Evolutionary conservation across 2,888 invertebrate genomes (phyloP).

Genomic region (Apamea sordens): DNA sequence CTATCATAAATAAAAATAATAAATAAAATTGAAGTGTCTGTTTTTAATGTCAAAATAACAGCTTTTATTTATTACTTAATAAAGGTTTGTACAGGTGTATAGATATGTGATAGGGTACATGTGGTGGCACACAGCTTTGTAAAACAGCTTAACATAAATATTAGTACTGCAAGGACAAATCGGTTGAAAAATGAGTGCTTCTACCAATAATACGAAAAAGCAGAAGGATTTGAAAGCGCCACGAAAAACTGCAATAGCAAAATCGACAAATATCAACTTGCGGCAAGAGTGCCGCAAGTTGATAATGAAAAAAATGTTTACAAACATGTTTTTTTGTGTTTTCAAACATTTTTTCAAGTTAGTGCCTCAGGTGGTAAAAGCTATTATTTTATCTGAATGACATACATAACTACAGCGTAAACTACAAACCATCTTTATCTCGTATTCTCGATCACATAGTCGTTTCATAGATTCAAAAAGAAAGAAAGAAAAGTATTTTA

Average conservation of each 20-base stretch:
- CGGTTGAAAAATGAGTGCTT: background rate
- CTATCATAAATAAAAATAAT: too few species aligned
- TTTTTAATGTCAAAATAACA: too few species aligned
- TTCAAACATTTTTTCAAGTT: background rate
- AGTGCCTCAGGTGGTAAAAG: background rate
- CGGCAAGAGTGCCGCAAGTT: too few species aligned
- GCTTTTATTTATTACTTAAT: too few species aligned
- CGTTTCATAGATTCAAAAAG: background rate
- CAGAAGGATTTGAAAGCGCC: constrained; percentile 75
- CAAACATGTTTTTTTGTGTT: too few species aligned
- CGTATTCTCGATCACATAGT: background rate
- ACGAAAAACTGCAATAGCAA: background rate
- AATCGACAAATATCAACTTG: background rate
- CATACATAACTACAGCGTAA: background rate
- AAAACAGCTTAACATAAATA: background rate
- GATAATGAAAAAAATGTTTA: too few species aligned
- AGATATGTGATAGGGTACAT: background rate
- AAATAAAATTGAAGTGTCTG: too few species aligned
- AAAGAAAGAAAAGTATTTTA: too few species aligned
- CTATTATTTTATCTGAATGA: background rate
- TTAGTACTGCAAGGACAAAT: background rate
- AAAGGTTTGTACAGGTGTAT: too few species aligned
- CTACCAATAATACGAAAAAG: background rate
- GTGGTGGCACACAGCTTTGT: background rate
- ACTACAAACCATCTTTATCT: background rate